Conservation (phyloP, 2,888 invertebrate species). For the Microchrysa polita region DNA sequence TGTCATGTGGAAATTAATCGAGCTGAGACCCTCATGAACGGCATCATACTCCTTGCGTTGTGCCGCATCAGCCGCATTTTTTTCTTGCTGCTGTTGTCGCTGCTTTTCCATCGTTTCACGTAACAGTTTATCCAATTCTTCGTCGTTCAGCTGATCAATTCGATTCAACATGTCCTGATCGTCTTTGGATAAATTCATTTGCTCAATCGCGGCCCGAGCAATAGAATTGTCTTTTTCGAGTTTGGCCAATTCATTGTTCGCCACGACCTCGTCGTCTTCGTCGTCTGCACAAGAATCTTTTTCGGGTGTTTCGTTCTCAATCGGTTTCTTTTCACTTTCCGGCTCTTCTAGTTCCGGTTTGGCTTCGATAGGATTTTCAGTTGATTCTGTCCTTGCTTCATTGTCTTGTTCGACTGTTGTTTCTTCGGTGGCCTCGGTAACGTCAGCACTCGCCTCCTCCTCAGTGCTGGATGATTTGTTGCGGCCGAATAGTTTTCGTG, state of each 20-base stretch:
- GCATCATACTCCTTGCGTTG: constrained; percentile 54
- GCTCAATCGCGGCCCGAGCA: constrained; percentile 41
- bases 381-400: not conserved
- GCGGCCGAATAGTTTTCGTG: constrained; percentile 53
- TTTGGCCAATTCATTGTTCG: not conserved
- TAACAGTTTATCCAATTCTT: constrained; percentile 52
- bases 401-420: constrained; percentile 15
- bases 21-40: constrained; percentile 60
- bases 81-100: constrained; percentile 48
- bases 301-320: constrained; percentile 23
- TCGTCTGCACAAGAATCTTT: not conserved
- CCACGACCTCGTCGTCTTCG: not conserved
- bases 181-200: constrained; percentile 6
- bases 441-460: constrained; percentile 9
- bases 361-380: not conserved
- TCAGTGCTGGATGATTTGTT: not conserved
- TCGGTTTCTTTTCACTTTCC: constrained; percentile 38
- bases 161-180: constrained; percentile 40
- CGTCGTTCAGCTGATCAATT: constrained; percentile 45
- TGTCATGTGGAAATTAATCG: constrained; percentile 78
- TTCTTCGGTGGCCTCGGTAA: constrained; percentile 9
- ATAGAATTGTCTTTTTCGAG: constrained; percentile 43
- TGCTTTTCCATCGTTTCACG: constrained; percentile 52
- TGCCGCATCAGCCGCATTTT: constrained; percentile 51
- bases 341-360: not conserved